A percentile compares a stretch with the other conserved stretches of the same genome.
Conservation (phyloP, 1,140 invertebrate genomes). For the Druon quercuslanigerum region DNA sequence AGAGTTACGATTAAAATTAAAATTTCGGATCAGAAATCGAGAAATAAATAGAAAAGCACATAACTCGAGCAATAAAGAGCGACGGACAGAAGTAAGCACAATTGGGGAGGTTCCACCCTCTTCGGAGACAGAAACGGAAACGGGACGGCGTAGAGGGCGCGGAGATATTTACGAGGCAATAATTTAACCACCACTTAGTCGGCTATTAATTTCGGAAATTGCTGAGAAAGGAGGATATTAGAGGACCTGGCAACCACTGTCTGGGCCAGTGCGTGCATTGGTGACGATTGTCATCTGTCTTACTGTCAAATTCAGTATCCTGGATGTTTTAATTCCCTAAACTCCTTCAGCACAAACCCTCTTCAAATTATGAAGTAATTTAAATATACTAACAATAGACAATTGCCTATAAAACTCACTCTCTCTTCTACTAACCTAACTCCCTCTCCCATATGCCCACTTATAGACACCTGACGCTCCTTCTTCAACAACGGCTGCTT, state of each 20-base stretch:
- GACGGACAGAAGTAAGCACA: slow-evolving; percentile 47
- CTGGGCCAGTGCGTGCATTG: slow-evolving; percentile 42
- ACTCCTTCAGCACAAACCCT: background rate
- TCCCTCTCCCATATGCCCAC: no score
- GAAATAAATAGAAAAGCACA: background rate
- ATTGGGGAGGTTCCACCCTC: slow-evolving; percentile 47
- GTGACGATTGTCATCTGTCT: slow-evolving; percentile 40
- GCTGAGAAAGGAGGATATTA: slow-evolving; percentile 57
- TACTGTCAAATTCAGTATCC: slow-evolving; percentile 29
- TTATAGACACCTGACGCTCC: no score
- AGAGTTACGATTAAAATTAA: no score
- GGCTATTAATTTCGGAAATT: slow-evolving; percentile 60
- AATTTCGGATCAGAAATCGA: background rate
- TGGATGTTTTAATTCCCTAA: slow-evolving; percentile 12
- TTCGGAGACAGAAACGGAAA: slow-evolving; percentile 49
- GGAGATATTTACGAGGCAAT: slow-evolving; percentile 60
- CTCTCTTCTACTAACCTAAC: background rate
- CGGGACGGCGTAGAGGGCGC: slow-evolving; percentile 50
- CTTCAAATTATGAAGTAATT: background rate
- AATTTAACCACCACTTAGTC: slow-evolving; percentile 60
- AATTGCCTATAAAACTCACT: background rate
- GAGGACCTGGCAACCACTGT: slow-evolving; percentile 42
- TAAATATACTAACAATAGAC: background rate
- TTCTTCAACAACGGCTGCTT: no score
- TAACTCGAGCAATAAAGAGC: slow-evolving; percentile 8